Evolutionary conservation across 2,797 vertebrate species (phyloP), one percentile per base, ranked within the genome.

Genomic region (Thamnophis elegans): DNA sequence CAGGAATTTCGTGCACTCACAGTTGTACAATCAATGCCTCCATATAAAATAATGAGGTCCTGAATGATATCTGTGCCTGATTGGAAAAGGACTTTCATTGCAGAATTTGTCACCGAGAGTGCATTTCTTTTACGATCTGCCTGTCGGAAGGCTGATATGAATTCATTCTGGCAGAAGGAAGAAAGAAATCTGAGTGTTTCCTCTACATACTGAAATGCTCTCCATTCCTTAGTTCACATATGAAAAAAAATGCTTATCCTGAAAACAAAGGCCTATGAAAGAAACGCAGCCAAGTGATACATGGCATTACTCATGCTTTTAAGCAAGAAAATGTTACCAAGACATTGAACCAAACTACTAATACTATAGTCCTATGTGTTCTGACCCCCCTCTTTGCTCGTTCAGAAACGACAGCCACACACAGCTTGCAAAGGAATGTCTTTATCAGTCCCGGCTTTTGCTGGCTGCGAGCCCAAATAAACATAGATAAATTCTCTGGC

Each of bases 101-200:
- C 98, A 0, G 97, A 97, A 14, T 97, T 98, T 94, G 98, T 98
- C 0, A 98, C 97, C 0, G 98, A 97, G 0, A 98, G 97, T 0
- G 98, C 98, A 58, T 97, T 98, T 96, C 98, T 97, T 58, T 98
- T 98, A 55, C 98, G 97, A 1, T 98, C 98, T 26, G 98, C 98
- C 90, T 98, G 98, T 68, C 98, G 98, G 94, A 98, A 98, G 26
- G 98, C 98, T 51, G 97, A 97, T 20, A 99, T 95, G 94, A 98
- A 97, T 95, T 99, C 98, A 93, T 97, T 96, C 93, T 98, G 97
- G 98, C 98, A 95, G 32, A 95, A n/a, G 28, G 22, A 94, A 94
- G 78, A 9, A 22, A 89, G 68, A 93, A 92, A 91, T n/a, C 26
- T 68, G 53, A 28, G 86, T 68, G 68, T 90, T 90, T 87, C 32